Conservation (phyloP, 1,140 invertebrate genomes). For the Lepidurus packardi region DNA sequence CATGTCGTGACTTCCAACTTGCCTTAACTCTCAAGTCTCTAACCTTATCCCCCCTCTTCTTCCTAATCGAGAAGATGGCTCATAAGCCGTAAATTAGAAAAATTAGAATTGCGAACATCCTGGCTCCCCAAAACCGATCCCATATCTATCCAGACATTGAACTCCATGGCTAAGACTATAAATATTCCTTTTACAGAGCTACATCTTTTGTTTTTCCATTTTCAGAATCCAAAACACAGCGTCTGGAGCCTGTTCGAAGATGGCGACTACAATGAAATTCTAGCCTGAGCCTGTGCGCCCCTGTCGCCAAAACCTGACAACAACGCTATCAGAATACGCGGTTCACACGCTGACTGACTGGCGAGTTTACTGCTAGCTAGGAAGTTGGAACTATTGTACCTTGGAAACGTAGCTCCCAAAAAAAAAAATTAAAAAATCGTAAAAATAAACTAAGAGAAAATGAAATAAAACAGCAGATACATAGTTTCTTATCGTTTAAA, state of each 20-base stretch:
- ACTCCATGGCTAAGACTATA: not conserved
- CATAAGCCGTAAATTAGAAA: constrained; percentile 12
- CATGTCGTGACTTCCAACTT: not conserved
- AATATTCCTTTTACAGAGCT: not conserved
- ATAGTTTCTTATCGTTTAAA: no score
- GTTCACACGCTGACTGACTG: not conserved
- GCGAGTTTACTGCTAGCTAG: not conserved
- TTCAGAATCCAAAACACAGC: no score
- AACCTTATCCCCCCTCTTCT: constrained; percentile 7
- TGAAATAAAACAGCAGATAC: no score
- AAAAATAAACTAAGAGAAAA: no score
- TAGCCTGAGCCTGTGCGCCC: not conserved
- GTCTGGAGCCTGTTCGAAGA: not conserved
- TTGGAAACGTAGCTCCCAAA: no score
- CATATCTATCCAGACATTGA: not conserved
- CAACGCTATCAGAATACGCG: not conserved
- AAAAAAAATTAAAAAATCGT: no score
- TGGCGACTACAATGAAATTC: not conserved
- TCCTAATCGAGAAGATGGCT: not conserved
- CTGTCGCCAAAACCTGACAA: not conserved
- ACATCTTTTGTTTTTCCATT: not conserved
- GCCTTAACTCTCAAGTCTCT: not conserved
- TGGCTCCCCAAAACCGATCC: not conserved
- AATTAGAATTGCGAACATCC: constrained; percentile 12
- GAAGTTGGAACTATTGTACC: no score